Percentiles rank a stretch among this genome's conserved stretches.
Evolutionary conservation across 2,888 invertebrate species (phyloP).

Genomic region (Pimpla rufipes): DNA sequence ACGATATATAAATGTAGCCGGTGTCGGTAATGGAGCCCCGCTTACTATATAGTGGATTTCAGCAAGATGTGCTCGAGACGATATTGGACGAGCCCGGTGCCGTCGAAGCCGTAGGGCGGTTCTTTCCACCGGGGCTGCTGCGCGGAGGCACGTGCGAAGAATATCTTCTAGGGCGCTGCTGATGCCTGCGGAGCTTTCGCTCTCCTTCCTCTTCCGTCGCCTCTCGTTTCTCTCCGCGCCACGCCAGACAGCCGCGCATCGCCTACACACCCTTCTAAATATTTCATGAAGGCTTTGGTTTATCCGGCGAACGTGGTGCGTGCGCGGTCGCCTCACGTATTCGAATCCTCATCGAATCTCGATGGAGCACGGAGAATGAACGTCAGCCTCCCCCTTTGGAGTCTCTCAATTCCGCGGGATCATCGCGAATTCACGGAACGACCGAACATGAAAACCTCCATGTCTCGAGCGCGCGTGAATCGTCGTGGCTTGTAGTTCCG

Average conservation of each 20-base stretch:
- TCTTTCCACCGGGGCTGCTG: conserved; percentile 31
- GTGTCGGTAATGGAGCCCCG: conserved; percentile 57
- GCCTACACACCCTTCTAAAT: conserved; percentile 50
- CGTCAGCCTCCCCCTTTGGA: neutral
- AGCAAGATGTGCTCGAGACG: conserved; percentile 54
- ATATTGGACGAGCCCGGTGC: conserved; percentile 57
- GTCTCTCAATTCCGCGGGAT: conserved; percentile 40
- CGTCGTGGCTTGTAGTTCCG: neutral
- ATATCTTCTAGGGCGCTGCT: conserved; percentile 54
- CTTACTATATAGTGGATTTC: conserved; percentile 36
- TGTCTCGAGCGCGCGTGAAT: neutral
- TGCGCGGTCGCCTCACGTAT: conserved; percentile 21
- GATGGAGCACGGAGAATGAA: conserved; percentile 15
- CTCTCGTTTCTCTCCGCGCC: conserved; percentile 9
- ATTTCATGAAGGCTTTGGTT: conserved; percentile 65
- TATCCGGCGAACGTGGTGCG: conserved; percentile 28
- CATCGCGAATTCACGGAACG: conserved; percentile 34
- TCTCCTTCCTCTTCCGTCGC: conserved; percentile 29
- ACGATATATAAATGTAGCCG: conserved; percentile 65
- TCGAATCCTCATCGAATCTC: conserved; percentile 54
- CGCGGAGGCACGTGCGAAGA: conserved; percentile 66
- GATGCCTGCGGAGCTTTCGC: conserved; percentile 12
- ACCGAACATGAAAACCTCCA: neutral
- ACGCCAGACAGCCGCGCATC: conserved; percentile 45
- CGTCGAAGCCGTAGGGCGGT: conserved; percentile 49